These are phyloP conservation scores for Ladona fulva DNA, from an alignment of 1,140 invertebrate species.

Conservation along the genomic window DNA sequence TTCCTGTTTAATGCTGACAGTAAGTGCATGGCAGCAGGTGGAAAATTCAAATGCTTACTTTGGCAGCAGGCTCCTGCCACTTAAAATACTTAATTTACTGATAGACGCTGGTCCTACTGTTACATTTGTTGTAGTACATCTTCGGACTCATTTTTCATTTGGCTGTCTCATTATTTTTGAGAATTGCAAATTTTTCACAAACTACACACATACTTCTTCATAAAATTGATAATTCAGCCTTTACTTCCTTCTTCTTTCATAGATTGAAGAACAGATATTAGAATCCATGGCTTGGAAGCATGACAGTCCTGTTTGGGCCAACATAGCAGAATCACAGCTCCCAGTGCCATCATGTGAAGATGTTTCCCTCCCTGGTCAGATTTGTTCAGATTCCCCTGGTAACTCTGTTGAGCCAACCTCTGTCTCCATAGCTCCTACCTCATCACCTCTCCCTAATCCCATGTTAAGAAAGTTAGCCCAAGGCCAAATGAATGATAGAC, in stretches of 20 bases:
- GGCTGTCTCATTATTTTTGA: too few relatives aligned
- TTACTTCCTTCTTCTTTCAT: slow-evolving; percentile 25
- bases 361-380: slow-evolving; percentile 5
- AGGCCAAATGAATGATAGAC: neutral
- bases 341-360: slow-evolving; percentile 41
- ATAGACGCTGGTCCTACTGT: too few relatives aligned
- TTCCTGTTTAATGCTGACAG: too few relatives aligned
- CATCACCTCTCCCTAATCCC: neutral
- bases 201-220: too few relatives aligned
- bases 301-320: slow-evolving; percentile 79
- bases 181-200: too few relatives aligned
- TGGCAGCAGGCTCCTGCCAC: too few relatives aligned
- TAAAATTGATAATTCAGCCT: too few relatives aligned
- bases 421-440: slow-evolving; percentile 32
- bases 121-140: too few relatives aligned
- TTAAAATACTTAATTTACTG: too few relatives aligned
- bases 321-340: slow-evolving; percentile 25
- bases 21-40: too few relatives aligned
- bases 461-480: neutral
- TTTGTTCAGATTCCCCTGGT: slow-evolving; percentile 24
- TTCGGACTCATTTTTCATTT: too few relatives aligned
- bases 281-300: slow-evolving; percentile 84
- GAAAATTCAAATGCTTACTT: too few relatives aligned
- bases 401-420: neutral
- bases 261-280: slow-evolving; percentile 93